Evolutionary conservation across 2,113 vertebrate genomes (phyloP).

Genomic region (Dascyllus trimaculatus): DNA sequence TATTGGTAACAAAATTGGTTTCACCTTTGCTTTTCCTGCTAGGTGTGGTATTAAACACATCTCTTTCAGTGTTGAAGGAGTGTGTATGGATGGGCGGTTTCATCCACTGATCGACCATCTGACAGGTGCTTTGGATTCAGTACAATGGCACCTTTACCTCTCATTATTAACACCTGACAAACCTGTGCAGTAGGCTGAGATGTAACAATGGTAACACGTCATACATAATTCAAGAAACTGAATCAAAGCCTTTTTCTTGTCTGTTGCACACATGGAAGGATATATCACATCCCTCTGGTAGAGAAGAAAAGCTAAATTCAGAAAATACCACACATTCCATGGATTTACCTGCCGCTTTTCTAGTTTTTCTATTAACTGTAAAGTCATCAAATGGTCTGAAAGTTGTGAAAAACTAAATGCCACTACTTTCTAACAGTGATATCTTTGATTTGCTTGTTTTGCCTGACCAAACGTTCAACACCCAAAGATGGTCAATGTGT

Average conservation of each 20-base stretch:
- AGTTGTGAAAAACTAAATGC: background rate
- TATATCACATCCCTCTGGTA: no score
- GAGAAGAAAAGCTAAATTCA: no score
- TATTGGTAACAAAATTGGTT: no score
- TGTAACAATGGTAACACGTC: background rate
- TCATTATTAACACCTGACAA: background rate
- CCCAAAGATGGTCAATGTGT: background rate
- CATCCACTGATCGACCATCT: background rate
- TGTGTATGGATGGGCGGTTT: background rate
- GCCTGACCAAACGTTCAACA: background rate
- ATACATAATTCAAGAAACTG: no score
- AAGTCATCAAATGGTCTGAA: no score
- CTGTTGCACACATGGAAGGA: no score
- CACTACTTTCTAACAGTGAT: background rate
- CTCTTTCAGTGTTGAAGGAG: background rate
- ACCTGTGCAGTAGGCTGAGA: no score
- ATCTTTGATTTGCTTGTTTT: background rate
- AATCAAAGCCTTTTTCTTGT: no score
- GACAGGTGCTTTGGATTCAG: background rate
- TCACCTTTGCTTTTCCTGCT: no score
- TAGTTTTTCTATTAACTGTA: no score
- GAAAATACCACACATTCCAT: no score
- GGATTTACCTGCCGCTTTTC: background rate
- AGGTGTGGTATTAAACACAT: no score
- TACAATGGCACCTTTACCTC: background rate